phyloP scores from a whole-genome alignment of 2,797 vertebrate genomes.

The Gobionotothen gibberifrons region DNA sequence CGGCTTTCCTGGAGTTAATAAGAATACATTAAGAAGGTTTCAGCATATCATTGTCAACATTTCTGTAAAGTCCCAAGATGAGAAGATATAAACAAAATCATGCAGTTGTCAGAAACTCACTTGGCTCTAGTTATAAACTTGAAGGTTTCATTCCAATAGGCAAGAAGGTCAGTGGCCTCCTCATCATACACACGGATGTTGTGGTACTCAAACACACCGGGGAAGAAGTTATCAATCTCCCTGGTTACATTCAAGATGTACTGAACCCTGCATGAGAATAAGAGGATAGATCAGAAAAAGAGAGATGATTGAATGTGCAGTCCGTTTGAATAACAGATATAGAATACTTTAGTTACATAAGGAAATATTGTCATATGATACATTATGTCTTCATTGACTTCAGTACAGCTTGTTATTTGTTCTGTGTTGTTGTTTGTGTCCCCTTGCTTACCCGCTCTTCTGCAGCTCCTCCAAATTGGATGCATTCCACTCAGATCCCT shows the following conservation, averaged over 20 bases:
- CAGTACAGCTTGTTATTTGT: neutral
- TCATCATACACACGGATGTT: slow-evolving; percentile 98
- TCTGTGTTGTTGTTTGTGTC: slow-evolving; percentile 8
- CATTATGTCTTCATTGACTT: slow-evolving; percentile 14
- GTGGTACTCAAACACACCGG: slow-evolving; percentile 96
- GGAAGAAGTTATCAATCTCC: slow-evolving; percentile 99
- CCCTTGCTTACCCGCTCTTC: slow-evolving; percentile 90
- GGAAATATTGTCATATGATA: neutral
- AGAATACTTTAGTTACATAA: slow-evolving; percentile 9
- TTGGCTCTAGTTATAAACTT: slow-evolving; percentile 99
- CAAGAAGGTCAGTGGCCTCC: slow-evolving; percentile 96
- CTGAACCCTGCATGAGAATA: slow-evolving; percentile 84
- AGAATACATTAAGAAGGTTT: neutral
- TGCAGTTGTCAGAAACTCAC: slow-evolving; percentile 75
- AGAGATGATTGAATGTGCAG: neutral
- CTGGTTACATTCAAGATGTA: slow-evolving; percentile 98
- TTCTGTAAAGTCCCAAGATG: neutral
- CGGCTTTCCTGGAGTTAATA: slow-evolving; percentile 86
- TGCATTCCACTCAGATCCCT: slow-evolving; percentile 99
- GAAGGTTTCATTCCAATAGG: slow-evolving; percentile 98
- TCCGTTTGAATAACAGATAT: neutral
- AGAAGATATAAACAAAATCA: too few species aligned
- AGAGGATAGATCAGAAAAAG: slow-evolving; percentile 11
- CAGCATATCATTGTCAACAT: neutral
- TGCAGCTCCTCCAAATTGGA: slow-evolving; percentile 98